Base-by-base conservation (phyloP, 2,113 vertebrate genomes). In the Phalacrocorax pelagicus region DNA sequence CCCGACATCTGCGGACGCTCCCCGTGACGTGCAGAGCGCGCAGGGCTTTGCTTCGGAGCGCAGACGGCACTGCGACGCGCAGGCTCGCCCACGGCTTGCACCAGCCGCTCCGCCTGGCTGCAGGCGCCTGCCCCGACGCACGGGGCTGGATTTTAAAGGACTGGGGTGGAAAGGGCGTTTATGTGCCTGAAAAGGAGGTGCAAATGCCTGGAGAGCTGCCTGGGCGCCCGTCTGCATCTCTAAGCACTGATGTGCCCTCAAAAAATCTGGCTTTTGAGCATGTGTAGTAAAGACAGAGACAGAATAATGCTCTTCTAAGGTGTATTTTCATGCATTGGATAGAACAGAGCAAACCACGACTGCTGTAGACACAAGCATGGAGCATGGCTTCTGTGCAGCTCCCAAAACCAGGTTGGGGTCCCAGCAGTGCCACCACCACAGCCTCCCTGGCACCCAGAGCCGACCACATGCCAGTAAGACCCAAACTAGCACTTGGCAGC, bases 1-100 rank as follows among this genome's bases (percentile, higher is more conserved):
- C 27, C 52, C 17, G 3, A 54, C 3, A 1, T 12, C 58, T 15
- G 36, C 2, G 11, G 72, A 36, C 0, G 3, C 71, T 46, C 1
- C n/a, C 26, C 0, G 8, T 34, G 77, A 65, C 1, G 5, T 0
- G 22, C 36, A 1, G 65, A 36, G 54, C 6, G 46, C 2, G 4
- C 79, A 20, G 79, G 22, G 89, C 65, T 90, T 32, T 3, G 38
- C 55, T 51, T 7, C 3, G 4, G 15, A 74, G 75, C 38, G 5
- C 57, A 42, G 67, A 6, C 11, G 14, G 49, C 27, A n/a, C 51
- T 6, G 38, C 22, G 10, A 57, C 6, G 6, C 6, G 2, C 65
- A 12, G 79, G 46, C 81, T 88, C 9, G 5, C 63, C 73, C 36
- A 5, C 46, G 46, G 49, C 63, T 58, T 44, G 32, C 32, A 51